Percentiles rank a stretch among this genome's conserved stretches.
Evolutionary conservation across 2,797 vertebrate species (phyloP).

Genomic region (Pterois miles): DNA sequence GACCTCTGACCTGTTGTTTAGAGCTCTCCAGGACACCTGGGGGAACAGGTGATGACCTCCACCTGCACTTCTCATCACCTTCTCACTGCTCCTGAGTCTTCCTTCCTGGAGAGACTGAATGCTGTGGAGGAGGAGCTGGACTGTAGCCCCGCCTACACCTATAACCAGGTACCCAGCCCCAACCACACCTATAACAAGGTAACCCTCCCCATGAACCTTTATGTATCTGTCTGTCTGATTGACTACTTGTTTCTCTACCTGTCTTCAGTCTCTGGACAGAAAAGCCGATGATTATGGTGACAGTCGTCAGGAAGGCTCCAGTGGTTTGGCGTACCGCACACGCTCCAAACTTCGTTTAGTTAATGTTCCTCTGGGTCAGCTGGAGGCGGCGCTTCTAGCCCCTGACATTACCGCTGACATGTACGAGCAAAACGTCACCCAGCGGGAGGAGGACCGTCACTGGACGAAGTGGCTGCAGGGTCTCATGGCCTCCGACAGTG

Average conservation of each 20-base stretch:
- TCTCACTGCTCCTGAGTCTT: constrained; percentile 76
- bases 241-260: background rate
- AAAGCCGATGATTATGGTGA: constrained; percentile 7
- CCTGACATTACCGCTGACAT: constrained; percentile 96
- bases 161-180: constrained; percentile 60
- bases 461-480: constrained; percentile 94
- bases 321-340: constrained; percentile 88
- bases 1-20: constrained; percentile 32
- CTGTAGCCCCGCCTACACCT: constrained; percentile 83
- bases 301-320: background rate
- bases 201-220: background rate
- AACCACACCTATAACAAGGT: background rate
- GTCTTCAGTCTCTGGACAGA: constrained; percentile 47
- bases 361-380: constrained; percentile 89
- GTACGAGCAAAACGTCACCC: constrained; percentile 84
- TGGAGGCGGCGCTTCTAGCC: constrained; percentile 92
- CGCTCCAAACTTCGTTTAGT: constrained; percentile 92
- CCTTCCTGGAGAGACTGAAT: constrained; percentile 93
- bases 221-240: background rate
- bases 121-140: constrained; percentile 93
- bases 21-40: constrained; percentile 72
- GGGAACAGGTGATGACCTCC: constrained; percentile 83
- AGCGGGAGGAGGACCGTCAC: constrained; percentile 87
- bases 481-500: constrained; percentile 88
- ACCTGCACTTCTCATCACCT: constrained; percentile 60